phyloP scores from a whole-genome alignment of 2,888 invertebrate species.

The Salticus scenicus region DNA sequence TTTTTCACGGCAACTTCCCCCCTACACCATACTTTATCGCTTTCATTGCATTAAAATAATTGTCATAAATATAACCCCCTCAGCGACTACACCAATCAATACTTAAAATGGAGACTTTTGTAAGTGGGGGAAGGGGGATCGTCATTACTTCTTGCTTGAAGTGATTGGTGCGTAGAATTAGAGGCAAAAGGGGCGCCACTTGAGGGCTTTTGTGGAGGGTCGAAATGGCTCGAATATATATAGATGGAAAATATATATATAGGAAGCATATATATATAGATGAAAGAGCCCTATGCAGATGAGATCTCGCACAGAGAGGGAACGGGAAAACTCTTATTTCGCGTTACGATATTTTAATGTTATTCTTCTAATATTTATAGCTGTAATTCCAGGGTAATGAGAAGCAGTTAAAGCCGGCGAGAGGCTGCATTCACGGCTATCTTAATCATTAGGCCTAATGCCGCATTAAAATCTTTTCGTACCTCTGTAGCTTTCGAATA shows the following conservation, averaged over 20 bases:
- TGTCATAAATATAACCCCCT: slow-evolving; percentile 67
- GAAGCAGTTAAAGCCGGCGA: slow-evolving; percentile 65
- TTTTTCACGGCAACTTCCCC: slow-evolving; percentile 50
- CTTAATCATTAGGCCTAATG: slow-evolving; percentile 70
- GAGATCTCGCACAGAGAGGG: slow-evolving; percentile 41
- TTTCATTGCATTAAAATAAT: slow-evolving; percentile 70
- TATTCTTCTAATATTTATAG: slow-evolving; percentile 70
- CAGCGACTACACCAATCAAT: slow-evolving; percentile 51
- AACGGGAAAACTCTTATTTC: slow-evolving; percentile 65
- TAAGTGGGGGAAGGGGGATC: neutral
- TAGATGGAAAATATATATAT: slow-evolving; percentile 41
- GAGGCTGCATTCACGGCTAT: slow-evolving; percentile 67
- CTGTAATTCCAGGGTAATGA: slow-evolving; percentile 68
- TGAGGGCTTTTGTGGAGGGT: slow-evolving; percentile 51
- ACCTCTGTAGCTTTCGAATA: slow-evolving; percentile 16
- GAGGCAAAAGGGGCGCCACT: slow-evolving; percentile 41
- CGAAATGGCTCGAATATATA: slow-evolving; percentile 62
- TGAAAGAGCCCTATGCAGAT: slow-evolving; percentile 49
- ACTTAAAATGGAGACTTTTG: neutral
- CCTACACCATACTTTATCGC: slow-evolving; percentile 45
- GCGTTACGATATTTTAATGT: slow-evolving; percentile 70
- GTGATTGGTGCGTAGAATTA: slow-evolving; percentile 66
- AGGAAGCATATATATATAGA: slow-evolving; percentile 50
- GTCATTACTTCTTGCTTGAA: slow-evolving; percentile 61
- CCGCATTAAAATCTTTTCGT: slow-evolving; percentile 66